Evolutionary conservation across 35 echinoderm and acorn worm species (phyloP), one percentile per base, ranked within the genome.

Genomic region (Heliocidaris tuberculata): DNA sequence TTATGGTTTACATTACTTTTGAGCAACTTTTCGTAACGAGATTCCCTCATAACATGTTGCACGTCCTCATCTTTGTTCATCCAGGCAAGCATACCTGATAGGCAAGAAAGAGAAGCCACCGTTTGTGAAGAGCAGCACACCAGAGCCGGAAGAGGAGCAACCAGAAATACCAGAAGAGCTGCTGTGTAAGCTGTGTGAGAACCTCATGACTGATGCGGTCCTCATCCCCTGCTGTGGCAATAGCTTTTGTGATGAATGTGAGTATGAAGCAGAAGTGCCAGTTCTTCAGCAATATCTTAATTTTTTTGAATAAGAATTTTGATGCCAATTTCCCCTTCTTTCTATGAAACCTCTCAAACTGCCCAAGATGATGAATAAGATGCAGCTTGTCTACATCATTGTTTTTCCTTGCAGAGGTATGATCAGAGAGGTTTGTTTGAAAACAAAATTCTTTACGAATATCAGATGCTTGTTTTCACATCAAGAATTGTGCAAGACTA

Each of bases 191-290:
- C 93, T 97, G 5, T 99, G 98, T 93, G 85, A 94, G 16, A 94
- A 96, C 48, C 95, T 99, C n/a, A 94, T 99, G 90, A 97, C 86
- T 11, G 98, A 99, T 85, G 97, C 98, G 31, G 98, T 97, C 21
- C 94, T 99, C 29, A 97, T 99, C 88, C 98, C 98, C 21, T 99
- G 98, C 94, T 99, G 98, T 93, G 98, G 98, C 0, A 96, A 97
- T 86, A 99, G 98, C 78, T 97, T 97, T 94, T 99, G 98, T 94
- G 98, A 99, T 97, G 98, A 99, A 50, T 99, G 98, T 99, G 95
- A 96, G 98, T 99, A 31, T 42, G 13, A 13, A 31, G 11, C 29
- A 87, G 15, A 85, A 85, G 35, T 42, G 35, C 3, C 35, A 3
- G 35, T 42, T 42, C 35, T 42, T 42, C 35, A 42, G 35, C 35